These are phyloP conservation scores for Sussaba pulchella DNA, from an alignment of 2,888 invertebrate species.

Conservation along the genomic window DNA sequence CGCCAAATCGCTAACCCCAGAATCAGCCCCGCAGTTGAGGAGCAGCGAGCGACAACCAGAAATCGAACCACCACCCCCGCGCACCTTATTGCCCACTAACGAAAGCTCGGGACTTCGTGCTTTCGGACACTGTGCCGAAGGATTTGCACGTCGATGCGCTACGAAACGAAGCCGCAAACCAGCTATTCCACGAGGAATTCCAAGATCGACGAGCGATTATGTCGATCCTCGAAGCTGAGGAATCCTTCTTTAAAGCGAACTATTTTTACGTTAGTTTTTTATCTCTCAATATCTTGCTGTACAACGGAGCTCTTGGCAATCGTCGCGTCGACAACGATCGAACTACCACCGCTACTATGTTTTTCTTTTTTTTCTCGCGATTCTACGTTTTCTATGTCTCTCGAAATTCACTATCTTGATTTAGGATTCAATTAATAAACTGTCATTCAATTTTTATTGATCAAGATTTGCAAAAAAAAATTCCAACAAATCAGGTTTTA, in stretches of 20 bases:
- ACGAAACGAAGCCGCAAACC: not conserved
- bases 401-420: too few species aligned
- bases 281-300: not conserved
- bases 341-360: not conserved
- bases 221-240: slow-evolving; percentile 19
- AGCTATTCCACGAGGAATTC: slow-evolving; percentile 37
- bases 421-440: too few species aligned
- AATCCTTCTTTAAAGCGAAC: slow-evolving; percentile 16
- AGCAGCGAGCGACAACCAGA: slow-evolving; percentile 19
- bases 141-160: slow-evolving; percentile 47
- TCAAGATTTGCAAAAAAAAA: not conserved
- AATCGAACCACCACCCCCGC: slow-evolving; percentile 4
- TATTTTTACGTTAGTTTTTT: not conserved
- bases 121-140: not conserved
- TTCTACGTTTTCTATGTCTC: not conserved
- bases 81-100: too few species aligned
- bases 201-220: slow-evolving; percentile 46
- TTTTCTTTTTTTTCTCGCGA: not conserved
- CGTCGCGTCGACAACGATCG: not conserved
- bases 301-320: not conserved
- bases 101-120: too few species aligned
- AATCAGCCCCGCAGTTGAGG: slow-evolving; percentile 16
- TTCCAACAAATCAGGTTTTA: not conserved
- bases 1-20: not conserved
- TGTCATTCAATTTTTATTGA: too few species aligned